Evolutionary conservation across 1,140 invertebrate genomes (phyloP), one percentile per base, ranked within the genome.

Genomic region (Oreohelix idahoensis): DNA sequence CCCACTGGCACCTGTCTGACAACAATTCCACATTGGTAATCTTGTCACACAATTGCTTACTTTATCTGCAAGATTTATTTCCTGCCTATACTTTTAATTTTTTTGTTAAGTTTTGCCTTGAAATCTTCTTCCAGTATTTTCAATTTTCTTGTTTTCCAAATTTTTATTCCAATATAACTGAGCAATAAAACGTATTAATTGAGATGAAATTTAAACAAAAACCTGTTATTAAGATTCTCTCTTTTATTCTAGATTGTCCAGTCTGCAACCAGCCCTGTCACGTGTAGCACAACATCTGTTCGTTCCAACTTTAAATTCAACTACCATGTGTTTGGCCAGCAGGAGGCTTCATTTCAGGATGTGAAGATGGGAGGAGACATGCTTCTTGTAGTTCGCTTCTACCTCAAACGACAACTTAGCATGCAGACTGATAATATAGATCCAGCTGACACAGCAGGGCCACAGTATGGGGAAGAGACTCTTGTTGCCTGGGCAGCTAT

Each of bases 321-420:
- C 49, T 92, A 92, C 81, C 91, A 92, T 78, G 86, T 92, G 11
- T 92, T 92, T 84, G 91, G 91, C 15, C 90, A 91, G 86, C 91
- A 92, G 83, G 90, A 92, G 83, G 91, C 90, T 45, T 86, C 87
- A 23, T 92, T 92, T 81, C 85, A 89, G 66, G 89, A 89, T 79
- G 88, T 92, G 17, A 86, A 89, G 29, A 82, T 90, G 80, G 85
- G 89, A 49, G 87, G 87, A n/a, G 90, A 92, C 79, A 91, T 91
- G 86, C 76, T 92, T 42, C 74, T 92, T n/a, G 87, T 92, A 4
- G 90, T 86, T 38, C 84, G 90, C 35, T 89, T 90, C 84, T 90
- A 89, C 76, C 83, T 89, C 36, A 87, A 88, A 80, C 87, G 87
- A 45, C 83, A 80, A 36, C 51, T 83, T 8, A 70, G 32, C 81